Conservation (phyloP, 2,888 invertebrate genomes). For the Dichetophora obliterata region DNA sequence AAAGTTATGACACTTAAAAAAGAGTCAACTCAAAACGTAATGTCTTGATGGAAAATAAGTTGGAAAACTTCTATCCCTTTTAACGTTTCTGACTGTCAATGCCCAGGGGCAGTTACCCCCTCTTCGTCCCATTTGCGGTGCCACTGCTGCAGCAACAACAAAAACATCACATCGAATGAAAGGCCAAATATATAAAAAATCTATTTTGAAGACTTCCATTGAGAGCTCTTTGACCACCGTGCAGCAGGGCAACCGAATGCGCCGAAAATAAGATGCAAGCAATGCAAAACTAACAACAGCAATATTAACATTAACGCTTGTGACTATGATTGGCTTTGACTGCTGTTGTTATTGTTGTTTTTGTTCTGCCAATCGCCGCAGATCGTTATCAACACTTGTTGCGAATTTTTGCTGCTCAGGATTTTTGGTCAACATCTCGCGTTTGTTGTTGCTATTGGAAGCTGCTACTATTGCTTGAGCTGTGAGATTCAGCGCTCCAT, state of each 20-base stretch:
- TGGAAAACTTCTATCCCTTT: too few relatives aligned
- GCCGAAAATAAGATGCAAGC: background rate
- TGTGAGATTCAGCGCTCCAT: background rate
- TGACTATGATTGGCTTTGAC: background rate
- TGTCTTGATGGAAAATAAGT: too few relatives aligned
- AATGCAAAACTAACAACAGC: background rate
- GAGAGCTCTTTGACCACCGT: background rate
- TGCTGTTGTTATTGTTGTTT: conserved; percentile 21
- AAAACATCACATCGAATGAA: too few relatives aligned
- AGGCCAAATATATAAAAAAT: background rate
- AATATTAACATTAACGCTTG: conserved; percentile 52
- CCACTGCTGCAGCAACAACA: too few relatives aligned
- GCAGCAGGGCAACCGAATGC: background rate
- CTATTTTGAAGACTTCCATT: too few relatives aligned
- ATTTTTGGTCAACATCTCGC: background rate
- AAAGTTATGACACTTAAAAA: too few relatives aligned
- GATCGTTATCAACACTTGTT: conserved; percentile 11
- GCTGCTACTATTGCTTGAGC: conserved; percentile 2
- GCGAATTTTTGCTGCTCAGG: background rate
- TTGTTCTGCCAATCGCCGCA: background rate
- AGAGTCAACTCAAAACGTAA: too few relatives aligned
- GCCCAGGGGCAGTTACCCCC: too few relatives aligned
- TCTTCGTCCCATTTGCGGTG: too few relatives aligned
- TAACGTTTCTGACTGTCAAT: too few relatives aligned
- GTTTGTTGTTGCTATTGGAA: background rate